Conservation (phyloP, 2,888 invertebrate genomes). For the Tolmerus cingulatus region DNA sequence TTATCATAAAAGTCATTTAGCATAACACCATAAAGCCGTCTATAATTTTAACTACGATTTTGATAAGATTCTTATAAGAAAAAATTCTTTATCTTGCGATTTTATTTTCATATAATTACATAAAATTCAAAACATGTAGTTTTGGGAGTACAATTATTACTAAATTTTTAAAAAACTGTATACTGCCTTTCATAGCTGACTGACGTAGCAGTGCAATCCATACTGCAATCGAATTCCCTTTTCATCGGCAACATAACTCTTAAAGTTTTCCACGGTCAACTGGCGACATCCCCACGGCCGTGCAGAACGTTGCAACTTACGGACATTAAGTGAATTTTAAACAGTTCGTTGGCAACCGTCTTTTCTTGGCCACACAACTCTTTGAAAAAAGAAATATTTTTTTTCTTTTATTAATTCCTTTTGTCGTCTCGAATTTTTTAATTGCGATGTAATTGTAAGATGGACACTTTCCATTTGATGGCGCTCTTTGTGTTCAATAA, state of each 20-base stretch:
- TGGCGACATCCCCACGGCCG: constrained; percentile 1
- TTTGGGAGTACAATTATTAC: too few relatives aligned
- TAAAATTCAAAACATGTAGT: too few relatives aligned
- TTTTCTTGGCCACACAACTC: not conserved
- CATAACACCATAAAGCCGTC: too few relatives aligned
- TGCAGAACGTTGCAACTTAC: constrained; percentile 10
- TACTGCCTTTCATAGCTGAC: not conserved
- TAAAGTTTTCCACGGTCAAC: not conserved
- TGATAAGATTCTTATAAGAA: too few relatives aligned
- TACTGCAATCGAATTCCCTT: not conserved
- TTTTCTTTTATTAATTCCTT: not conserved
- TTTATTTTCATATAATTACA: too few relatives aligned
- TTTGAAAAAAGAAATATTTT: not conserved
- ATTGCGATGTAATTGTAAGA: not conserved
- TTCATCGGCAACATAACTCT: not conserved
- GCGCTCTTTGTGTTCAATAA: not conserved
- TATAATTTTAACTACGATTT: too few relatives aligned
- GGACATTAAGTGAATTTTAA: constrained; percentile 1
- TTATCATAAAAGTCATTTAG: too few relatives aligned
- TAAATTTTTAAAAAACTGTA: not conserved
- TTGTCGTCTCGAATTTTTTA: not conserved
- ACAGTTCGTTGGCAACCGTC: constrained; percentile 1
- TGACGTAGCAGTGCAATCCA: not conserved
- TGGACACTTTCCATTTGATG: not conserved
- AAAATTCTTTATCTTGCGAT: too few relatives aligned